Conservation (phyloP, 2,888 invertebrate genomes). For the Hetaerina titia region DNA sequence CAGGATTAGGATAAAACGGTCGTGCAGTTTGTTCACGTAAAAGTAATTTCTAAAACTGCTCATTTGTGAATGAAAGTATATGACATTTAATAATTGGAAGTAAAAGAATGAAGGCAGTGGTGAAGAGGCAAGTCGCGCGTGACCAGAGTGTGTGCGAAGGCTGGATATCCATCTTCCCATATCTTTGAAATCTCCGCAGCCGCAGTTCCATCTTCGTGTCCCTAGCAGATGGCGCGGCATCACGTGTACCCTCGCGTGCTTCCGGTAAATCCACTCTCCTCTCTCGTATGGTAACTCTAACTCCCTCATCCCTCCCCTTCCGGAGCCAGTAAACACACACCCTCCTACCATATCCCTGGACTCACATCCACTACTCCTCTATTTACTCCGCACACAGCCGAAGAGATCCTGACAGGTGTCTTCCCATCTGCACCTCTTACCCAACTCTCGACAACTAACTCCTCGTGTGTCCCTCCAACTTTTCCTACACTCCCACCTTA, state of each 20-base stretch:
- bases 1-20: too few species aligned
- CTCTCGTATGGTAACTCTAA: not conserved
- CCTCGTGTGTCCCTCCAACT: not conserved
- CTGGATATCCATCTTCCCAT: not conserved
- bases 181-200: not conserved
- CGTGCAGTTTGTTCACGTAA: too few species aligned
- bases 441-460: not conserved
- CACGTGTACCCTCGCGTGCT: not conserved
- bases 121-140: not conserved
- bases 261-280: not conserved
- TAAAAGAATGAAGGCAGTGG: not conserved
- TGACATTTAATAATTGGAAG: not conserved
- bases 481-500: not conserved
- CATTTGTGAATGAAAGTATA: too few species aligned
- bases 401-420: slow-evolving; percentile 15
- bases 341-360: not conserved
- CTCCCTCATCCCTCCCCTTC: not conserved
- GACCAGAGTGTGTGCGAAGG: not conserved
- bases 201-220: not conserved
- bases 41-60: too few species aligned
- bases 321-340: not conserved
- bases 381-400: not conserved
- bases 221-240: not conserved
- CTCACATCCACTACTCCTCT: not conserved
- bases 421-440: not conserved